These are phyloP conservation scores for Drosophila koepferae DNA, from an alignment of 2,888 invertebrate species.

Conservation along the genomic window DNA sequence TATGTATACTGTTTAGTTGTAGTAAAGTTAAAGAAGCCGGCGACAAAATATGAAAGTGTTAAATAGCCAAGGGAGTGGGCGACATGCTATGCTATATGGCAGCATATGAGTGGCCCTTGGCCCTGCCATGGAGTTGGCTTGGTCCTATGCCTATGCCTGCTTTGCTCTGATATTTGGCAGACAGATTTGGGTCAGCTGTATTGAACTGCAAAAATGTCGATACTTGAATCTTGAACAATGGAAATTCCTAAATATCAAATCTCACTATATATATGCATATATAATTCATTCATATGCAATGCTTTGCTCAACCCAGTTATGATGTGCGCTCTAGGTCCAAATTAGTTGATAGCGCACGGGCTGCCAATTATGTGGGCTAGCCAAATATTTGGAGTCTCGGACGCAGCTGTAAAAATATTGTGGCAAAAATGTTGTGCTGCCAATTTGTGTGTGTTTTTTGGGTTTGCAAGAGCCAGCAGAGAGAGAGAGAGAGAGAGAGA, in stretches of 20 bases:
- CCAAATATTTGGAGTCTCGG: constrained; percentile 62
- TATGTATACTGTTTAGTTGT: constrained; percentile 8
- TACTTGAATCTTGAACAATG: constrained; percentile 24
- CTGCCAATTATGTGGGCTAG: constrained; percentile 59
- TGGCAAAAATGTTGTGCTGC: constrained; percentile 63
- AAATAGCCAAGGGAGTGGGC: constrained; percentile 58
- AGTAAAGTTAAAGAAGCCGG: constrained; percentile 72
- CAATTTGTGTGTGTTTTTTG: constrained; percentile 60
- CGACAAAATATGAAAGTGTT: constrained; percentile 75
- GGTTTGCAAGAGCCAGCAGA: constrained; percentile 38
- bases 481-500: background rate
- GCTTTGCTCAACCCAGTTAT: constrained; percentile 9
- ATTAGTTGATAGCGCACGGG: constrained; percentile 50
- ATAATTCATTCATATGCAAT: constrained; percentile 9
- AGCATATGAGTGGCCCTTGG: constrained; percentile 6
- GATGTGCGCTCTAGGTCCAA: constrained; percentile 22
- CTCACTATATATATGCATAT: background rate
- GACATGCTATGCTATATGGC: constrained; percentile 4
- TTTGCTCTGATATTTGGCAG: constrained; percentile 61
- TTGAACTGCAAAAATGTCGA: constrained; percentile 44
- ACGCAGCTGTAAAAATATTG: constrained; percentile 72
- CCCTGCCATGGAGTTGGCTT: constrained; percentile 27
- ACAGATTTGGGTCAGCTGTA: constrained; percentile 72
- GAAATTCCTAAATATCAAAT: constrained; percentile 4
- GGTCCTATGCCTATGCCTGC: constrained; percentile 5